Evolutionary conservation across 2,113 vertebrate species (phyloP).

Genomic region (Amphilophus citrinellus): DNA sequence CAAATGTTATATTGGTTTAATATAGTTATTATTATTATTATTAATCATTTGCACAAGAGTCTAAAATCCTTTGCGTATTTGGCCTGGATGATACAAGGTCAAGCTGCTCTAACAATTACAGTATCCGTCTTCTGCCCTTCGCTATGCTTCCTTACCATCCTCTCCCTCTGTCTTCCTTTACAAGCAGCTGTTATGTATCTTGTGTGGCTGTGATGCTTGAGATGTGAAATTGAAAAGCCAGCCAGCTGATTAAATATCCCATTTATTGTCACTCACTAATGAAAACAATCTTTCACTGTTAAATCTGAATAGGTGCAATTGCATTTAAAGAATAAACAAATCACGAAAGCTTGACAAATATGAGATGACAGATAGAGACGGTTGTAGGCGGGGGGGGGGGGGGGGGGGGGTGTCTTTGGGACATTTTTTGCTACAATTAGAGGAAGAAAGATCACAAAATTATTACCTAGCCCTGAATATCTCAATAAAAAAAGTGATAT

Average conservation of each 20-base stretch:
- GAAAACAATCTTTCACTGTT: slow-evolving; percentile 81
- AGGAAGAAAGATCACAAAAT: background rate
- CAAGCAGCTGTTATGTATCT: slow-evolving; percentile 21
- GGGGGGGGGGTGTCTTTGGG: background rate
- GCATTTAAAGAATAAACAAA: slow-evolving; percentile 75
- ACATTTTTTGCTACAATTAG: background rate
- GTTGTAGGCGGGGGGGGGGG: background rate
- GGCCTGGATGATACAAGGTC: background rate
- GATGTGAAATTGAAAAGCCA: slow-evolving; percentile 81
- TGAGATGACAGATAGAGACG: slow-evolving; percentile 32
- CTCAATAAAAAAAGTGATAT: background rate
- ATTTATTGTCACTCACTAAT: slow-evolving; percentile 78
- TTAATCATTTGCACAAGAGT: no score
- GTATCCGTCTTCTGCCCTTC: background rate
- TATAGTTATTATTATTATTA: no score
- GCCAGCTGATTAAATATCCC: slow-evolving; percentile 81
- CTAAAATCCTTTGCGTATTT: no score
- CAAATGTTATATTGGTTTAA: no score
- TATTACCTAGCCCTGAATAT: background rate
- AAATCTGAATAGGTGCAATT: slow-evolving; percentile 71
- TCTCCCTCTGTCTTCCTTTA: background rate
- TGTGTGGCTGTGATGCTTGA: slow-evolving; percentile 51
- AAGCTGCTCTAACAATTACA: background rate
- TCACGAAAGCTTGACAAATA: slow-evolving; percentile 72
- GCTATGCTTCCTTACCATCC: background rate